Base-by-base conservation (phyloP, 2,797 vertebrate genomes). In the Phalloptychus januarius region DNA sequence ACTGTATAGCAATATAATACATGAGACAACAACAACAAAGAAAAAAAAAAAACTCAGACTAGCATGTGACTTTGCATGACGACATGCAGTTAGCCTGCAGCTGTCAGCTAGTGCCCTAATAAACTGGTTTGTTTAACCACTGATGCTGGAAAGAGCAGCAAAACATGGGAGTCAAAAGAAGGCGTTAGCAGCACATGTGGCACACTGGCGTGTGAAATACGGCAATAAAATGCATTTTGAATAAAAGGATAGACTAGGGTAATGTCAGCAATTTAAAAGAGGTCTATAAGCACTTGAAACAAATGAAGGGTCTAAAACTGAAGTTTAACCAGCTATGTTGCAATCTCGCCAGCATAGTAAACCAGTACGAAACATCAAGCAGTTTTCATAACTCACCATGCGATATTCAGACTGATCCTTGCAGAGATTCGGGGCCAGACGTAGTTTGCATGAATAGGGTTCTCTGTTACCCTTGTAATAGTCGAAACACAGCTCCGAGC, bases 391-490 rank as follows among this genome's bases (percentile, higher is more conserved):
- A 75, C 23, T 6, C 33, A 25, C 58, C 23, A 16, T 46, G 7
- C 20, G 33, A 74, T 40, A 71, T 28, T 63, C n/a, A 61, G 50
- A 12, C 67, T 58, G 50, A 81, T 44, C 1, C 52, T 69, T 7
- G 54, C 31, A 83, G 72, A 79, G 71, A 50, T 63, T 74, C 48
- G 38, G 71, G 78, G 33, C 70, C 73, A 45, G 78, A 36, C 46
- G 25, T 3, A 1, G 52, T 75, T 44, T 2, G 45, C 44, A 91
- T 94, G 92, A 95, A 93, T 93, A 87, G 40, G 81, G 87, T 71
- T 74, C 91, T 94, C 86, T 93, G 92, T 94, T 91, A 79, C 56
- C 71, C 81, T 90, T 82, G 76, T 82, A 88, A 87, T 74, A 76
- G 83, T 88, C 72, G 78, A 91, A 92, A 92, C 88, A 90, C 71